Evolutionary conservation across 2,113 vertebrate genomes (phyloP), one percentile per base, ranked within the genome.

Genomic region (Haliaeetus leucogaster): DNA sequence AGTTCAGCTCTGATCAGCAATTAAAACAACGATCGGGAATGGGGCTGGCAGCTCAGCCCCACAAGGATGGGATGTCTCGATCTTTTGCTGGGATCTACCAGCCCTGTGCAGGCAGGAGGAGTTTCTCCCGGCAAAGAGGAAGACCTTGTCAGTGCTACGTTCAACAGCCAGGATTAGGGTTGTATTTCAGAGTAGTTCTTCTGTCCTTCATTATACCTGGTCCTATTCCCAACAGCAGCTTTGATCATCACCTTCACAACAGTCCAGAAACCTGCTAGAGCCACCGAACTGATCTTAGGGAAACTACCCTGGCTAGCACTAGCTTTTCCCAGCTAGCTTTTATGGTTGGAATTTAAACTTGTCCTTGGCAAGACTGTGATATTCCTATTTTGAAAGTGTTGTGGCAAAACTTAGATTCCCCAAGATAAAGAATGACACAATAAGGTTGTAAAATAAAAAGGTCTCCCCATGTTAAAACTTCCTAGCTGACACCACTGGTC

Each of bases 21-120:
- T 67, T 73, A 67, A 59, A 78, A 27, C 38, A 78, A 18, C 1
- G 2, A 32, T 38, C 34, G 13, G 76, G 70, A 42, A 47, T 1
- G 18, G 43, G 38, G 23, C 56, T n/a, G 48, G 76, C 38, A 71
- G 87, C 76, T 86, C 77, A 76, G 82, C 36, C 14, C 7, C 1
- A 0, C 50, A 3, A 21, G 45, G 30, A 36, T 9, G 40, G 52
- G 53, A 25, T 4, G 16, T 26, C 53, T 27, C 2, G 0, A 36
- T 40, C 23, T 29, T 11, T 30, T 26, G 14, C 22, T 40, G 65
- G 84, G 56, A 53, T 61, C 45, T 55, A n/a, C 52, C 58, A 55
- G 71, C 40, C 21, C 65, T 66, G 27, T 2, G 0, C 25, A 27
- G 32, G 40, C 53, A 79, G 43, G 30, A 86, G 56, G 50, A 30